These are phyloP conservation scores for Dipodomys spectabilis DNA, from an alignment of 2,113 vertebrate genomes.

Conservation along the genomic window DNA sequence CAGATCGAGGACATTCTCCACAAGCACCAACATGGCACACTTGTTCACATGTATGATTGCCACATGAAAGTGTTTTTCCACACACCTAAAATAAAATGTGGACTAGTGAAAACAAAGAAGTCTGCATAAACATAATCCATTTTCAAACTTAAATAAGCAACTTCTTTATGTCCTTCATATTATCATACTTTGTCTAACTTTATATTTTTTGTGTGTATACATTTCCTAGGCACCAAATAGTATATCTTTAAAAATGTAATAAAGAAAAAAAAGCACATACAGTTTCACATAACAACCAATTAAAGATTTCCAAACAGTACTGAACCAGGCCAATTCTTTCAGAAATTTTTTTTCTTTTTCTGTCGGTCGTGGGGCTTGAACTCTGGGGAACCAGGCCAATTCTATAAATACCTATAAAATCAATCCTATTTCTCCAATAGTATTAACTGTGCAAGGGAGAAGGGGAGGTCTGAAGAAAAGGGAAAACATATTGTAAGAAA, in stretches of 20 bases:
- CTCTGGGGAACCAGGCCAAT: neutral
- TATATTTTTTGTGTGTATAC: neutral
- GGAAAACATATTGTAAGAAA: neutral
- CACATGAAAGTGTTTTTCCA: constrained; percentile 91
- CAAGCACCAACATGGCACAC: constrained; percentile 92
- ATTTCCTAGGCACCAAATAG: neutral
- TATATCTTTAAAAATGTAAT: constrained; percentile 10
- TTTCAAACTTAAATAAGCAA: constrained; percentile 4
- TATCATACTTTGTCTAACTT: neutral
- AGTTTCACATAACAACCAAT: neutral
- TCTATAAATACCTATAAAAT: constrained; percentile 4
- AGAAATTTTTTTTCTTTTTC: too few relatives aligned
- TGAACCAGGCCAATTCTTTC: neutral
- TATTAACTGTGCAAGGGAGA: neutral
- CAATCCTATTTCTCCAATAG: constrained; percentile 12
- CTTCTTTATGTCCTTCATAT: neutral
- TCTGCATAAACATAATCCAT: neutral
- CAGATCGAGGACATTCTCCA: constrained; percentile 95
- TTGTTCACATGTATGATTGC: constrained; percentile 94
- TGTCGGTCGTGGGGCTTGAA: too few relatives aligned
- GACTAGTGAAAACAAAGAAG: constrained; percentile 47
- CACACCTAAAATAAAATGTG: constrained; percentile 89
- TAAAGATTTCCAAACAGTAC: constrained; percentile 26
- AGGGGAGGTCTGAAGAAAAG: neutral
- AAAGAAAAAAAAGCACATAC: neutral